Base-by-base conservation (phyloP, 1,140 invertebrate genomes). In the Samia ricini region DNA sequence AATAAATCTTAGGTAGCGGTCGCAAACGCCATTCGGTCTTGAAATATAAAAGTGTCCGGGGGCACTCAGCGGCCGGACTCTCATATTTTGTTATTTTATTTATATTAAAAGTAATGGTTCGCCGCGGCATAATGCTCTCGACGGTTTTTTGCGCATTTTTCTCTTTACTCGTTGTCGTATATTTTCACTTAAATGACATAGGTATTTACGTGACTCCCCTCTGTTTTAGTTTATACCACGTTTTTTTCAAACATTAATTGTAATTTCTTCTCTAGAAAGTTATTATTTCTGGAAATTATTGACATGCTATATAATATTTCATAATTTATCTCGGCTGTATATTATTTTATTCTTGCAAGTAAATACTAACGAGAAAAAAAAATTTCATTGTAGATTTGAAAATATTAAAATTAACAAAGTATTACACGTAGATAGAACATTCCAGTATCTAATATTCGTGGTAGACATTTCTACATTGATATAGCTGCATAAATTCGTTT, bases 71-170 rank as follows among this genome's bases (percentile, higher is more conserved):
- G 81, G 85, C 84, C 84, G 85, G 85, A 85, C 85, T 72, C 87
- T 89, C 87, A 89, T 89, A 90, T 90, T 90, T 88, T 90, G 87
- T 87, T 90, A 88, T 90, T 90, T 90, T 88, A 88, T 90, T 90
- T 90, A 90, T 90, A 90, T 90, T 85, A 90, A 90, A 90, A 90
- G 87, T 90, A 90, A 90, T 90, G 85, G 83, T 85, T 66, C 62
- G 72, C 68, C 77, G 78, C 75, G 71, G 76, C 79, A 85, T 86
- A 88, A 87, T 83, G 81, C 79, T 81, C 79, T 72, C 73, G 83
- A 83, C 79, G 70, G 76, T 86, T 88, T 87, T 83, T 83, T 76
- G 76, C 69, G 81, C 83, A 86, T 88, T 85, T 76, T 86, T 42
- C 83, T 87, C 83, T 76, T 81, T 86, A 80, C 77, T 75, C 66